A percentile compares a stretch with the other conserved stretches of the same genome.
phyloP scores from a whole-genome alignment of 2,888 invertebrate species.

The Phyllotreta cruciferae region DNA sequence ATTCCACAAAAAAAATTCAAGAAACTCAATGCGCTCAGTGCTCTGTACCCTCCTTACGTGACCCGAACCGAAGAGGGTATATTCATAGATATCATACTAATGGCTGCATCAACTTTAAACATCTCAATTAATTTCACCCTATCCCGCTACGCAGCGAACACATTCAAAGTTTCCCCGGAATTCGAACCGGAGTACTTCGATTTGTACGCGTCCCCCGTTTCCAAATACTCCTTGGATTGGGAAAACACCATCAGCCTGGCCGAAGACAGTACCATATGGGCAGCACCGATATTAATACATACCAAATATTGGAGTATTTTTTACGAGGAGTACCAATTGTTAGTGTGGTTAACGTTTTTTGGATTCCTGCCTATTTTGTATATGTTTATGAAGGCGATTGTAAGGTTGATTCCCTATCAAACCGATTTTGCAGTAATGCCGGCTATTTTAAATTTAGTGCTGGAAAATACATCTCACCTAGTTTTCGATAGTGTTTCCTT shows the following conservation, averaged over 20 bases:
- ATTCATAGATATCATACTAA: conserved; percentile 1
- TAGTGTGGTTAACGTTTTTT: conserved; percentile 2
- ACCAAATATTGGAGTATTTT: conserved; percentile 5
- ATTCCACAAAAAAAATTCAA: not conserved
- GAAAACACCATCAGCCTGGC: not conserved
- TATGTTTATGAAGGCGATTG: not conserved
- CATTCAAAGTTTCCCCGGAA: not conserved
- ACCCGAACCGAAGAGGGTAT: conserved; percentile 5
- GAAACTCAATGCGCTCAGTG: conserved; percentile 1
- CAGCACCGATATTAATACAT: not conserved
- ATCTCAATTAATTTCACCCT: not conserved
- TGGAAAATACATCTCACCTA: conserved; percentile 5
- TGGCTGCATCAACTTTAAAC: conserved; percentile 5
- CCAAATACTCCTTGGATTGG: not conserved
- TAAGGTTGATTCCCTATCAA: not conserved
- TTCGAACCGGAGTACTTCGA: not conserved
- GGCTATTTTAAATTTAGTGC: not conserved
- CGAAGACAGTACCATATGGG: not conserved
- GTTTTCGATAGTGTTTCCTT: not conserved
- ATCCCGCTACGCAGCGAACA: not conserved
- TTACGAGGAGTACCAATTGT: not conserved
- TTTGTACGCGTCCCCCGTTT: conserved; percentile 1
- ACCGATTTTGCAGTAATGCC: not conserved
- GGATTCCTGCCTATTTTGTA: not conserved
- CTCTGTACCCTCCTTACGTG: conserved; percentile 1